Evolutionary conservation across 2,797 vertebrate genomes (phyloP).

Genomic region (Crenuchus spilurus): DNA sequence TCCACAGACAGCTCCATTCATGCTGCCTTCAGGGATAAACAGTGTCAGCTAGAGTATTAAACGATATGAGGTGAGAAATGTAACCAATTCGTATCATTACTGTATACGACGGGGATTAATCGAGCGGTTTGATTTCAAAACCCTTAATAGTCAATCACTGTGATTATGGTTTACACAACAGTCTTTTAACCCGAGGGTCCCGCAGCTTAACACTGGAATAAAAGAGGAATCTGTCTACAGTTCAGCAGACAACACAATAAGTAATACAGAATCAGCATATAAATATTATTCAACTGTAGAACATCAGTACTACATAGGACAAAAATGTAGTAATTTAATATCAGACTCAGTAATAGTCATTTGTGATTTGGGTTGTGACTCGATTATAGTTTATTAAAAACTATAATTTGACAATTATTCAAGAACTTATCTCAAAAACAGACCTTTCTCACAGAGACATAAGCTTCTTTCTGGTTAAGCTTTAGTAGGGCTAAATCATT

Average conservation of each 20-base stretch:
- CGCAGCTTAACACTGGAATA: background rate
- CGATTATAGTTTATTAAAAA: too few species aligned
- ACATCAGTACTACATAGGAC: too few species aligned
- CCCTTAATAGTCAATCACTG: slow-evolving; percentile 19
- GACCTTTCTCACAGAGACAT: too few species aligned
- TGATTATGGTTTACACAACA: slow-evolving; percentile 23
- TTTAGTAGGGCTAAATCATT: too few species aligned
- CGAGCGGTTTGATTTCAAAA: background rate
- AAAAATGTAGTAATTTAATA: too few species aligned
- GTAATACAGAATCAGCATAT: background rate
- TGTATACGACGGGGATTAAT: slow-evolving; percentile 13
- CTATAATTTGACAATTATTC: too few species aligned
- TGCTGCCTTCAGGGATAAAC: slow-evolving; percentile 52
- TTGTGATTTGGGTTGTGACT: too few species aligned
- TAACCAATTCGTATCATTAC: slow-evolving; percentile 38
- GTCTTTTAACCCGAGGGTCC: background rate
- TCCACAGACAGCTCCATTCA: slow-evolving; percentile 4
- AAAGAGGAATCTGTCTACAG: background rate
- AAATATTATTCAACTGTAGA: too few species aligned
- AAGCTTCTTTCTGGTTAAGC: too few species aligned
- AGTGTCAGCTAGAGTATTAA: slow-evolving; percentile 39
- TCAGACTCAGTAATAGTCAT: too few species aligned
- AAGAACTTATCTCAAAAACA: too few species aligned
- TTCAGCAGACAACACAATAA: background rate
- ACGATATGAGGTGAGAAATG: slow-evolving; percentile 15